Base-by-base conservation (phyloP, 2,888 invertebrate species). In the Ormyrus pomaceus region DNA sequence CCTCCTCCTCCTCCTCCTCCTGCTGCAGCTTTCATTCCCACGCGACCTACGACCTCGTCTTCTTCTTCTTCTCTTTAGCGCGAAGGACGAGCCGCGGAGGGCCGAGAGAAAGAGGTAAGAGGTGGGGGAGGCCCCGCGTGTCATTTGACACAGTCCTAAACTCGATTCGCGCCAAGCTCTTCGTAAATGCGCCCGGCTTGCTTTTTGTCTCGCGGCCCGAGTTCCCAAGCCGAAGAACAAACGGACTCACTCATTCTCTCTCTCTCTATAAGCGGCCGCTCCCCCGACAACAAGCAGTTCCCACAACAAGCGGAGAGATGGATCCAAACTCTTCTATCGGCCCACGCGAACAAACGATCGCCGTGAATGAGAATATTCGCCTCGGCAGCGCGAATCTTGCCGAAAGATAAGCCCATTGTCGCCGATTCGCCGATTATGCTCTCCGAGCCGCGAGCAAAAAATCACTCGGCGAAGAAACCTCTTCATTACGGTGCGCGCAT, bases 121-220 rank as follows among this genome's bases (percentile, higher is more conserved):
- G 55, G 55, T 11, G 62, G 50, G 10, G 5, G 55, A 45, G 68
- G 66, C n/a, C 55, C 82, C 75, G 83, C 83, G 85, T 89, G 88
- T 89, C 89, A 90, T 89, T 90, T 90, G 90, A 89, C 90, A 89
- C 89, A 90, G 89, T 89, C 87, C 87, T 89, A 88, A 89, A 89
- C 86, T 85, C 86, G 86, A 89, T 89, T 90, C 87, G 88, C 87
- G 88, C 86, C 88, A 88, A 78, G 84, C 86, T 85, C 84, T 84
- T 84, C 84, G 78, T 83, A 83, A 82, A 82, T 81, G 82, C 34
- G 34, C 83, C 85, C 86, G 85, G 77, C 70, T 70, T 85, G 84
- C 78, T 74, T 61, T 73, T 58, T 59, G 11, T 50, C 85, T 69
- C 77, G 68, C 76, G 73, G 59, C 66, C 62, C 55, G 53, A 65